Conservation (phyloP, 2,113 vertebrate species). For the Ibidorhyncha struthersii region DNA sequence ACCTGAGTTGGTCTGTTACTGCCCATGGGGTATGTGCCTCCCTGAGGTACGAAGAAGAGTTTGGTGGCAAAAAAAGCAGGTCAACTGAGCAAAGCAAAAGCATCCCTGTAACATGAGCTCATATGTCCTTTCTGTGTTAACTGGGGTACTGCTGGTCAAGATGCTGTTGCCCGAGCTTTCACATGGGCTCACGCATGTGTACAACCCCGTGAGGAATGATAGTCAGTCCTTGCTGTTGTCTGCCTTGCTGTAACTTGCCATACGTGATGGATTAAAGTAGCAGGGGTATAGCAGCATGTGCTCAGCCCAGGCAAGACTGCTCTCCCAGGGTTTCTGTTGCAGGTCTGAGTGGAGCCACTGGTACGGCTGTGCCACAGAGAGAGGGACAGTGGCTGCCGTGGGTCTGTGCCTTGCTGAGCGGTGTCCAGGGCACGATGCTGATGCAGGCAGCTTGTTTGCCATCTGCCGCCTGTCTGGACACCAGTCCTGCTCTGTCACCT, state of each 20-base stretch:
- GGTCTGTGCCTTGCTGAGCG: background rate
- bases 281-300: background rate
- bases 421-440: background rate
- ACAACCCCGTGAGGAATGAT: background rate
- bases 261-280: background rate
- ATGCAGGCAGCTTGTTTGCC: background rate
- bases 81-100: background rate
- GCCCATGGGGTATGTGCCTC: background rate
- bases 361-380: background rate
- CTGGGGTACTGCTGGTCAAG: background rate
- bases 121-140: background rate
- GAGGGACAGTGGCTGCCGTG: background rate
- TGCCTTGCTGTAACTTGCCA: background rate
- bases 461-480: background rate
- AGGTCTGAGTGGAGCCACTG: background rate
- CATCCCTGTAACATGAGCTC: background rate
- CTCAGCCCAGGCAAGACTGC: background rate
- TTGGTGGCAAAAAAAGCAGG: background rate
- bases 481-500: rapidly evolving
- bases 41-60: background rate
- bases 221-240: background rate
- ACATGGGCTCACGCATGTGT: background rate
- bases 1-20: too few species aligned
- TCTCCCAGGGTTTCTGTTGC: background rate
- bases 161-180: background rate